Conservation (phyloP, 2,113 vertebrate species). For the Callorhinus ursinus region DNA sequence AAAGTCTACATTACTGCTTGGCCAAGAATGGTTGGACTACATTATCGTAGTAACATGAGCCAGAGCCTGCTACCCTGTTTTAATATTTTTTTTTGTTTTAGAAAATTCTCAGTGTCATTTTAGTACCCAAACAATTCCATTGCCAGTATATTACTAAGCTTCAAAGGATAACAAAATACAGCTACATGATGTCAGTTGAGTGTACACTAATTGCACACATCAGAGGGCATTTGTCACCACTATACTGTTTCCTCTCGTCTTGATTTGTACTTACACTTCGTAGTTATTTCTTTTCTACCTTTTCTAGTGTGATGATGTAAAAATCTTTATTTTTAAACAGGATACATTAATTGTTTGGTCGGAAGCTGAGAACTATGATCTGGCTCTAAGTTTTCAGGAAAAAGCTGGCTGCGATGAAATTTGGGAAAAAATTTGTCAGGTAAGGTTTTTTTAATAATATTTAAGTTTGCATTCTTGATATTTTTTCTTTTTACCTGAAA, state of each 20-base stretch:
- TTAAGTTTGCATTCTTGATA: background rate
- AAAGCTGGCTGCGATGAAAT: constrained; percentile 99
- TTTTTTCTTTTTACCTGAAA: background rate
- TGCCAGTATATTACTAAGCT: constrained; percentile 26
- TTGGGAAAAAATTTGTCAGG: constrained; percentile 99
- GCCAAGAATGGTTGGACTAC: background rate
- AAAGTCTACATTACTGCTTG: background rate
- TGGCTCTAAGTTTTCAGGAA: constrained; percentile 99
- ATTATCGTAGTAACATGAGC: background rate
- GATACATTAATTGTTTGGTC: constrained; percentile 99
- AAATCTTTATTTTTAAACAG: constrained; percentile 83
- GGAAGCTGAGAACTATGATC: constrained; percentile 98
- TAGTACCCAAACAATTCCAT: background rate
- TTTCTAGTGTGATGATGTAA: constrained; percentile 49
- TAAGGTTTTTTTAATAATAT: constrained; percentile 80
- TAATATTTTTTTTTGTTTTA: constrained; percentile 44
- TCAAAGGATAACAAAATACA: constrained; percentile 35
- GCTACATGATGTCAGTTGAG: background rate
- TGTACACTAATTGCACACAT: background rate
- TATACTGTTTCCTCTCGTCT: constrained; percentile 35
- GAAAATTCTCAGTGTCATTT: constrained; percentile 30
- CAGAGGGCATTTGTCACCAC: background rate
- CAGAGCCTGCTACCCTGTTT: background rate
- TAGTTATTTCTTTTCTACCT: constrained; percentile 45
- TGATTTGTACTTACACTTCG: constrained; percentile 41